Percentiles rank a stretch among this genome's conserved stretches.
Evolutionary conservation across 2,888 invertebrate genomes (phyloP).

Genomic region (Tenthredo notha): DNA sequence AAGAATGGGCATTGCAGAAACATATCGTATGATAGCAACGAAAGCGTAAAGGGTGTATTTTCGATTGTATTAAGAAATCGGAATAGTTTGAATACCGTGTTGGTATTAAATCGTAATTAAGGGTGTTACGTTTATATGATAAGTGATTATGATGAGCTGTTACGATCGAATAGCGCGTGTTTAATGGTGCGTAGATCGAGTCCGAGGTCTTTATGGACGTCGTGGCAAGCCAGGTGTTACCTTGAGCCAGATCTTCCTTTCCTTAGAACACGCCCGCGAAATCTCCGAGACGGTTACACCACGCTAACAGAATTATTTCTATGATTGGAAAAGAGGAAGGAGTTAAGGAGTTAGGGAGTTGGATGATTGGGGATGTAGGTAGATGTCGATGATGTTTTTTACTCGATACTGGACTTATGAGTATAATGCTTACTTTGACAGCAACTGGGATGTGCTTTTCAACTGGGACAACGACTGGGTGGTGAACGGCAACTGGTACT

Average conservation of each 20-base stretch:
- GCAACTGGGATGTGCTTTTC: slow-evolving; percentile 79
- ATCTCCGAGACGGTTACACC: slow-evolving; percentile 6
- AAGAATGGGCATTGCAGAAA: not conserved
- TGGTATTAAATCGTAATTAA: not conserved
- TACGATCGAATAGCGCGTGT: not conserved
- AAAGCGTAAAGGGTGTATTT: not conserved
- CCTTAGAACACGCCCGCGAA: slow-evolving; percentile 33
- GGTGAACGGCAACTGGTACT: slow-evolving; percentile 80
- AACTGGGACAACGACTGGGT: slow-evolving; percentile 79
- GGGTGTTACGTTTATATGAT: not conserved
- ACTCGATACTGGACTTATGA: not conserved
- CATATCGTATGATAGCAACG: not conserved
- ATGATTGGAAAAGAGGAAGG: not conserved
- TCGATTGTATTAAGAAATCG: not conserved
- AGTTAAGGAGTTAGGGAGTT: not conserved
- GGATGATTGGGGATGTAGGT: not conserved
- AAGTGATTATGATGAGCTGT: not conserved
- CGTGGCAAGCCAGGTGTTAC: not conserved
- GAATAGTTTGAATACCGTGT: not conserved
- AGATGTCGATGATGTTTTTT: not conserved
- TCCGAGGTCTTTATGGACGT: slow-evolving; percentile 23
- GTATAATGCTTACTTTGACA: slow-evolving; percentile 68
- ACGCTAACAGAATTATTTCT: not conserved
- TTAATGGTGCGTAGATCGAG: slow-evolving; percentile 46
- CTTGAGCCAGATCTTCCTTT: slow-evolving; percentile 48